Base-by-base conservation (phyloP, 2,888 invertebrate genomes). In the Gonocerus acuteangulatus region DNA sequence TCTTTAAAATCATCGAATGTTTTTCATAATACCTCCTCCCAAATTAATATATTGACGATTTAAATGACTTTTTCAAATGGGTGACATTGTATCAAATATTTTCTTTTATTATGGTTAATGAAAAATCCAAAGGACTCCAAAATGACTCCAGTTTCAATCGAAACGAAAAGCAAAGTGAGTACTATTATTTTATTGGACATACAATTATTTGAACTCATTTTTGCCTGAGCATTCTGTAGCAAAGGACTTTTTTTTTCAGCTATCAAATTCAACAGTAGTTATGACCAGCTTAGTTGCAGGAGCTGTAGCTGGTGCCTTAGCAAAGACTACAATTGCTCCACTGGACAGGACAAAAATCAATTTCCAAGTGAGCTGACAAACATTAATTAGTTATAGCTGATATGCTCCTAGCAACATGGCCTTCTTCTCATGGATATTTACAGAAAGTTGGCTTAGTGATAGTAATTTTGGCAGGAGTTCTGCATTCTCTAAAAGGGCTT, bases 331-430 rank as follows among this genome's bases (percentile, higher is more conserved):
- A 48, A 97, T 99, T 69, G 99, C 99, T 1, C 99, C 99, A 0
- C 78, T 99, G 58, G 99, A 99, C 77, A 80, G 99, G 65, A 91
- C 96, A 66, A 99, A 99, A 81, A 99, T 99, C 69, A 95, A 94
- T 78, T 99, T 99, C 74, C 97, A 99, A 82, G 87, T 86, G 32
- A 44, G 48, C 39, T n/a, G 4, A 9, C n/a, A n/a, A 11, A 39
- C n/a, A 39, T 15, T 39, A 39, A 9, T 39, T 47, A 47, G 7
- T 47, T 47, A 7, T 21, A 7, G 16, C n/a, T n/a, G n/a, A n/a
- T n/a, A n/a, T n/a, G n/a, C n/a, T n/a, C n/a, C n/a, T n/a, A 18
- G 19, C 18, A 19, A 19, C 22, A 47, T 21, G 44, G 3, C 18
- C 15, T 54, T 54, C 39, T 22, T 36, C 22, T 57, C 57, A 57